phyloP scores from a whole-genome alignment of 2,797 vertebrate genomes.

The Furcifer pardalis region DNA sequence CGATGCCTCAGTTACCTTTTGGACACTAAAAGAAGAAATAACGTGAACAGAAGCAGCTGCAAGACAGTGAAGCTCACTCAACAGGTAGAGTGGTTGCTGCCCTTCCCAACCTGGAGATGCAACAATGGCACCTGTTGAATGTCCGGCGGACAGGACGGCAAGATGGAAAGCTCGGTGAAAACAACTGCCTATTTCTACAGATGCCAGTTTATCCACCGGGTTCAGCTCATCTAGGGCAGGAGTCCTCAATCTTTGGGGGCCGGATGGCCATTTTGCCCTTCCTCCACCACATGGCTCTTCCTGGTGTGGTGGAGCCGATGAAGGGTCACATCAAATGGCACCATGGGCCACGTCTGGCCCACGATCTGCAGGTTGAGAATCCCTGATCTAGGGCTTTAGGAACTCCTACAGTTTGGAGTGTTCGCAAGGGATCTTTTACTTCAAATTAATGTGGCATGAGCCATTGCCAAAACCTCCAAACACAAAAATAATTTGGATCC shows the following conservation, averaged over 20 bases:
- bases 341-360: too few relatives aligned
- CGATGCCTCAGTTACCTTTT: background rate
- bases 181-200: background rate
- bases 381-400: background rate
- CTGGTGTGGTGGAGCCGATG: too few relatives aligned
- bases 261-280: too few relatives aligned
- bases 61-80: background rate
- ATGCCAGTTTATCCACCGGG: too few relatives aligned
- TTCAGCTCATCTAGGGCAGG: background rate
- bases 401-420: background rate
- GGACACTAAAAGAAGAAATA: background rate
- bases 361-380: too few relatives aligned
- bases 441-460: background rate
- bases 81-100: background rate
- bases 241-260: too few relatives aligned
- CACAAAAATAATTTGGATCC: background rate
- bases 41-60: background rate
- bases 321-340: too few relatives aligned
- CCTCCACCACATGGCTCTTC: too few relatives aligned
- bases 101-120: background rate
- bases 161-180: background rate
- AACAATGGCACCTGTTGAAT: background rate
- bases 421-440: background rate
- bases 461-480: background rate
- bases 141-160: background rate